Base-by-base conservation (phyloP, 2,113 vertebrate genomes). In the Ceuthmochares aereus region DNA sequence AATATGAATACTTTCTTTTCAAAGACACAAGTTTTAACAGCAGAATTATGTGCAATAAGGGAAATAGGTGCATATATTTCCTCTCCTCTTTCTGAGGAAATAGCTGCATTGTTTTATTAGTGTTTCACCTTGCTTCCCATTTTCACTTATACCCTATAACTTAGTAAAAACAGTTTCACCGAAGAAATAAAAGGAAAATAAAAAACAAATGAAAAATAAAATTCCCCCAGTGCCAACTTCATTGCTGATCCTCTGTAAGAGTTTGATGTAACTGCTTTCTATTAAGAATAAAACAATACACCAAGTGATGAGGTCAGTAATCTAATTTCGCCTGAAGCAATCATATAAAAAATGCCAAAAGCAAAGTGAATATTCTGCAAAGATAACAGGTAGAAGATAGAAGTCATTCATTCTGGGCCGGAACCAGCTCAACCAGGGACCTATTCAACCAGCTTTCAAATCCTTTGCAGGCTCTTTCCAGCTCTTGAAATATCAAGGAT, bases 291-390 rank as follows among this genome's bases (percentile, higher is more conserved):
- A 87, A 89, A 74, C 70, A 87, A 64, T 91, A 70, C 67, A 80
- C 42, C 12, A 34, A 55, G 52, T 78, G 74, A 92, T 87, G 93
- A 96, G 83, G 81, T 91, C 88, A 91, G 70, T 93, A 94, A 95
- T 89, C 58, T 82, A 62, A 94, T 96, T 86, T 70, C 95, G 64
- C 87, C 84, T 51, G 70, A 91, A 95, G 85, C 52, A 91, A 91
- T 91, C 84, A 77, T 75, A 91, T 77, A 95, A 96, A 93, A 42
- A 91, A 47, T 75, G 29, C 63, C 87, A 89, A 82, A 83, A 91
- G 49, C 62, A 95, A 83, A 49, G 64, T 95, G 75, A 96, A 84
- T 91, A 93, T 87, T 89, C 82, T 90, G 27, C 58, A 84, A 87
- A 89, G 62, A 59, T 67, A 87, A 87, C 64, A 77, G 68, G 54